Base-by-base conservation (phyloP, 2,888 invertebrate species). In the Drosophila aldrichi region DNA sequence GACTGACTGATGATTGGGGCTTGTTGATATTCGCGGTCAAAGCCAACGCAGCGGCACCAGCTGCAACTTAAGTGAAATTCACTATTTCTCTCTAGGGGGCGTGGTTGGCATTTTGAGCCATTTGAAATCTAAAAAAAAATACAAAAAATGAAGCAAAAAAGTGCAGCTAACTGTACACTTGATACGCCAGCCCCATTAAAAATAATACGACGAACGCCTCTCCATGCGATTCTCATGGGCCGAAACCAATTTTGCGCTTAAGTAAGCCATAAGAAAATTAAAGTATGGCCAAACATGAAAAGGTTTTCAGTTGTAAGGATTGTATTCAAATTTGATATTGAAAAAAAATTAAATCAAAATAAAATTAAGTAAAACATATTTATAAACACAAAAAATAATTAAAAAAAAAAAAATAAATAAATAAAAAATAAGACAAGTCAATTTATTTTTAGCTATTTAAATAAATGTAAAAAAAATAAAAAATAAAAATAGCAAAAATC, bases 1-100 rank as follows among this genome's bases (percentile, higher is more conserved):
- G 60, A 32, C 68, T 25, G 76, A 77, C 64, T 61, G 77, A 77
- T 70, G 77, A 67, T 72, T 61, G 40, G n/a, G 40, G 40, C 40
- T n/a, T n/a, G 51, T 61, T 65, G 75, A 75, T 75, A 70, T 51
- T 64, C 36, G 55, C 55, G 25, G 46, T 25, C 6, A 36, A 14
- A 43, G 67, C 18, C 56, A 22, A 48, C 18, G 36, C 46, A 20
- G 29, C 62, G 12, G 51, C 25, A 12, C 38, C 66, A 67, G 48
- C 55, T 56, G 66, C 40, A 18, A 25, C 40, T 54, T 64, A 55
- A 71, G 68, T 68, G 75, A 75, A 75, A 77, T 56, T 71, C 54
- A n/a, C 44, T 18, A 22, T 22, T 22, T 52, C 16, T 20, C 12
- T 49, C 29, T 18, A 2, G 36, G 25, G 22, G 77, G 77, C 66